A percentile compares a stretch with the other conserved stretches of the same genome.
Evolutionary conservation across 1,140 invertebrate genomes (phyloP).

Genomic region (Magallana gigas): DNA sequence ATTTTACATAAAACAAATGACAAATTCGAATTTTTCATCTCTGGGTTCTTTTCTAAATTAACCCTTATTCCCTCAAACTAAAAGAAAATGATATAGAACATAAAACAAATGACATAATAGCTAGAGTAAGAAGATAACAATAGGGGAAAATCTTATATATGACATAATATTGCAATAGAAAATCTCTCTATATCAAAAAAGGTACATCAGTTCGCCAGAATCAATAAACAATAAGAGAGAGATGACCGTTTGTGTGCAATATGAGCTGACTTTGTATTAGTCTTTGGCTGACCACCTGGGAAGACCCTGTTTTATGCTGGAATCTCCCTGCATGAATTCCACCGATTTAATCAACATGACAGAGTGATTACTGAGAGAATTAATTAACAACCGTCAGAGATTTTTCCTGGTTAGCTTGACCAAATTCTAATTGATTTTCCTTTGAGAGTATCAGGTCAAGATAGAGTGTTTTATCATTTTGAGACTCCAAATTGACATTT

Average conservation of each 20-base stretch:
- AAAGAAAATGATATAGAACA: too few species aligned
- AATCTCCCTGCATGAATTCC: background rate
- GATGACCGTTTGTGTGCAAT: background rate
- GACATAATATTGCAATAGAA: too few species aligned
- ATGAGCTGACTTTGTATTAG: background rate
- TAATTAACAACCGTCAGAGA: constrained; percentile 28
- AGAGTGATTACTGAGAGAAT: constrained; percentile 15
- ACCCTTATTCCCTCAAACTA: too few species aligned
- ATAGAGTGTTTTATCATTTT: background rate
- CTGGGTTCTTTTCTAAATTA: too few species aligned
- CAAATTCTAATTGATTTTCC: constrained; percentile 15
- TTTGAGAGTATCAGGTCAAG: background rate
- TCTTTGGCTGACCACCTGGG: background rate
- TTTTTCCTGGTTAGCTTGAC: constrained; percentile 12
- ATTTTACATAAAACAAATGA: too few species aligned
- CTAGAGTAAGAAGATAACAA: too few species aligned
- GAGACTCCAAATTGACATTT: background rate
- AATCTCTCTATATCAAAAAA: too few species aligned
- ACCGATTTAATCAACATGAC: constrained; percentile 22
- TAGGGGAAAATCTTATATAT: too few species aligned
- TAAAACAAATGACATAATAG: too few species aligned
- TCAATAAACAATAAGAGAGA: too few species aligned
- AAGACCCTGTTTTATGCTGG: background rate
- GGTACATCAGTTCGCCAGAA: too few species aligned
- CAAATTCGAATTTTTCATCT: too few species aligned